phyloP scores from a whole-genome alignment of 2,888 invertebrate genomes.

The Leptinotarsa tumamoca region DNA sequence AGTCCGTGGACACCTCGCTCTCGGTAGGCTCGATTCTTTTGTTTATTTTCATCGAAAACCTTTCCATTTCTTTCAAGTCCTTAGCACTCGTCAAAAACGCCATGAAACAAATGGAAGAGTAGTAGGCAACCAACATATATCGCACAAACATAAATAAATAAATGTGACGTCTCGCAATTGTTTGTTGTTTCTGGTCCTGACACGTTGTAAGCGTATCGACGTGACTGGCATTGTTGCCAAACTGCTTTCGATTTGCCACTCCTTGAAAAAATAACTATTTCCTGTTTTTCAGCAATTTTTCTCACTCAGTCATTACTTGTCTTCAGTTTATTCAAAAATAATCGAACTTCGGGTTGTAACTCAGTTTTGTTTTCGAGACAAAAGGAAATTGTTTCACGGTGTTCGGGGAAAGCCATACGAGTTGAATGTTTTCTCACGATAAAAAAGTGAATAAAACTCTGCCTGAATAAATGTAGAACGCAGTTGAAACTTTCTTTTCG shows the following conservation, averaged over 20 bases:
- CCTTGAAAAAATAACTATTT: constrained; percentile 47
- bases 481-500: constrained; percentile 3
- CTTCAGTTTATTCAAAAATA: neutral
- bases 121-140: neutral
- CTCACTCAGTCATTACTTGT: neutral
- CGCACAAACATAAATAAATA: neutral
- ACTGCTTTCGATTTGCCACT: constrained; percentile 51
- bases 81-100: neutral
- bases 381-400: too few relatives aligned
- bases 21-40: constrained; percentile 48
- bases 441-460: neutral
- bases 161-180: neutral
- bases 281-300: constrained; percentile 16
- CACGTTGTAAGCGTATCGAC: constrained; percentile 54
- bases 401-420: constrained; percentile 4
- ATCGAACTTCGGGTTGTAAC: too few relatives aligned
- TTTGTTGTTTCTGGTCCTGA: constrained; percentile 20
- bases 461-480: neutral
- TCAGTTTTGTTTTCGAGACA: too few relatives aligned
- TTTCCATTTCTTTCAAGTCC: neutral
- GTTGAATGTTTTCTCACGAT: neutral
- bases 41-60: constrained; percentile 48
- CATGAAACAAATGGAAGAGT: neutral
- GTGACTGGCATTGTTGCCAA: constrained; percentile 57
- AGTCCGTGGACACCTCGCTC: constrained; percentile 46